phyloP scores from a whole-genome alignment of 2,888 invertebrate species.

The Andrena fulva region DNA sequence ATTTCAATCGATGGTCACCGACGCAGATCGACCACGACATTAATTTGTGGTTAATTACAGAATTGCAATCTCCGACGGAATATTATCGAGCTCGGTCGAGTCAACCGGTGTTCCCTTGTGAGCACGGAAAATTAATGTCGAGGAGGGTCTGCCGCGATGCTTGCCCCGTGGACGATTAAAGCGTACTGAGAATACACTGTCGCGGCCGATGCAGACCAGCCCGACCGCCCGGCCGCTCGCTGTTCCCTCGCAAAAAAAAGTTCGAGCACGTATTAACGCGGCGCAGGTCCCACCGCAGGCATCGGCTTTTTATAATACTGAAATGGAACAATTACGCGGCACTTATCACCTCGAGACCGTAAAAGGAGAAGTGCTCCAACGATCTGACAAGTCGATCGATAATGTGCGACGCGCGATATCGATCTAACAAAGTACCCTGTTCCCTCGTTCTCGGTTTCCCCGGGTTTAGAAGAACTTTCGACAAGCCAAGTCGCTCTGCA shows the following conservation, averaged over 20 bases:
- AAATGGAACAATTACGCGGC: neutral
- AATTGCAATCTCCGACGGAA: too few species aligned
- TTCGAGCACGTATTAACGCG: conserved; percentile 32
- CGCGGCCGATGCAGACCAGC: conserved; percentile 43
- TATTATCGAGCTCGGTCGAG: too few species aligned
- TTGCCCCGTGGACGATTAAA: conserved; percentile 41
- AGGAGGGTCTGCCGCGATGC: conserved; percentile 36
- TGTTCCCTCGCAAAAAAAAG: conserved; percentile 43
- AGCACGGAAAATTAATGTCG: neutral
- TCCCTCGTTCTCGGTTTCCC: too few species aligned
- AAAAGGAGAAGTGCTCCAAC: neutral
- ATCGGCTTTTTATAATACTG: neutral
- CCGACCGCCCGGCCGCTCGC: conserved; percentile 37
- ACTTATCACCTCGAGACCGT: neutral
- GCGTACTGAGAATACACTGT: conserved; percentile 44
- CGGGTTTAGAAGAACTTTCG: too few species aligned
- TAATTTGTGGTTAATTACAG: too few species aligned
- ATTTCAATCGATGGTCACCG: too few species aligned
- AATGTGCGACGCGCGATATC: too few species aligned
- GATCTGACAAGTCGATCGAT: conserved; percentile 1
- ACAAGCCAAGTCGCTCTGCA: too few species aligned
- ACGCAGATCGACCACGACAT: too few species aligned
- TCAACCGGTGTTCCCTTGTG: too few species aligned
- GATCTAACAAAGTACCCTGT: too few species aligned
- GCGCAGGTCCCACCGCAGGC: conserved; percentile 6